Conservation (phyloP, 2,888 invertebrate genomes). For the Hypena proboscidalis region DNA sequence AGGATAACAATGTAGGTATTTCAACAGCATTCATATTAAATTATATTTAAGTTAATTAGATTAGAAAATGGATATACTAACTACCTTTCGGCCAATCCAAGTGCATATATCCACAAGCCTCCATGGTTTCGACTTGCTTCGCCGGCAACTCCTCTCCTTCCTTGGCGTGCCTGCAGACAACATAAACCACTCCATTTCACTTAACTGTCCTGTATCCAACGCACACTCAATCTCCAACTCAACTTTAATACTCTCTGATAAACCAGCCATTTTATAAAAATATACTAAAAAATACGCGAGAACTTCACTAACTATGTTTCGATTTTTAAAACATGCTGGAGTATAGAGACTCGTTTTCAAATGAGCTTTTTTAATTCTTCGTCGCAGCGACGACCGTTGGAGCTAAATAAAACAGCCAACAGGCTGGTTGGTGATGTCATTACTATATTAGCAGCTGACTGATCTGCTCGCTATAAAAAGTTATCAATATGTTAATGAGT, state of each 20-base stretch:
- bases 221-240: constrained; percentile 71
- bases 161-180: constrained; percentile 73
- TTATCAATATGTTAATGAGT: constrained; percentile 56
- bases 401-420: constrained; percentile 36
- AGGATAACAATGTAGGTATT: too few species aligned
- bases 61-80: constrained; percentile 15
- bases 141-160: constrained; percentile 61
- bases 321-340: too few species aligned
- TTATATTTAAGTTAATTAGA: constrained; percentile 2
- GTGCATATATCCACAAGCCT: constrained; percentile 70
- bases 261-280: constrained; percentile 41
- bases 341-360: too few species aligned
- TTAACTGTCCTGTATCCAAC: constrained; percentile 56
- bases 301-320: constrained; percentile 1
- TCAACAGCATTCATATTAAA: too few species aligned
- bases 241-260: constrained; percentile 54
- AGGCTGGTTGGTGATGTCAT: constrained; percentile 56
- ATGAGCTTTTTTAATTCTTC: too few species aligned
- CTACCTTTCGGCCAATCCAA: constrained; percentile 79
- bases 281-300: background rate
- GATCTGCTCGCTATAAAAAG: constrained; percentile 40
- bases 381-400: constrained; percentile 40
- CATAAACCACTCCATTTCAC: constrained; percentile 73
- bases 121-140: constrained; percentile 65
- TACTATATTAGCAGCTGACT: constrained; percentile 51